A percentile compares a stretch with the other conserved stretches of the same genome.
Conservation (phyloP, 64 coral and sea anemone species). For the Montipora cactus region DNA sequence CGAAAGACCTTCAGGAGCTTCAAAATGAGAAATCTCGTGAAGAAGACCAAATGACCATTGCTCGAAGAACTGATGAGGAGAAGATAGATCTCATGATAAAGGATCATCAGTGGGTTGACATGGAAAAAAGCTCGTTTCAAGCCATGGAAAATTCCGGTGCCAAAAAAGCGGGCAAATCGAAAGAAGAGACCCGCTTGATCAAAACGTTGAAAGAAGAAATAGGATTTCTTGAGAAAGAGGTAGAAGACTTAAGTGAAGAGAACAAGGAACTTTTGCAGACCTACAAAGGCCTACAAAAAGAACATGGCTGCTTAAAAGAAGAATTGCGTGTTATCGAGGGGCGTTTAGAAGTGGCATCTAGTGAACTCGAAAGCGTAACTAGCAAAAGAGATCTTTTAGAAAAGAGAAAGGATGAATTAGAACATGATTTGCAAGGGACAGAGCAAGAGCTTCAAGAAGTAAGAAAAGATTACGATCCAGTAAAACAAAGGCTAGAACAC, state of each 20-base stretch:
- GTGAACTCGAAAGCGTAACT: background rate
- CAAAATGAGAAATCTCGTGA: background rate
- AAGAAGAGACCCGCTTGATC: background rate
- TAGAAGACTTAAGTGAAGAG: constrained; percentile 48
- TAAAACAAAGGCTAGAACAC: background rate
- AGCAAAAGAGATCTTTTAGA: constrained; percentile 11
- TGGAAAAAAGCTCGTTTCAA: background rate
- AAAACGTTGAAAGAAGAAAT: constrained; percentile 24
- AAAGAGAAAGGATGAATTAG: background rate
- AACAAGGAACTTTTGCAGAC: constrained; percentile 26
- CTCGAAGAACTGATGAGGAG: background rate
- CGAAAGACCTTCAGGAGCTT: constrained; percentile 8
- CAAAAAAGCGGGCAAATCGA: background rate
- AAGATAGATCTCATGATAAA: background rate
- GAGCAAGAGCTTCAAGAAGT: background rate
- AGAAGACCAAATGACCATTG: background rate
- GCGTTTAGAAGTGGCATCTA: background rate
- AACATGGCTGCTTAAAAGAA: background rate
- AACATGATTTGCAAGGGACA: background rate
- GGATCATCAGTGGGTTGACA: background rate
- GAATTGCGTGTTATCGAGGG: background rate
- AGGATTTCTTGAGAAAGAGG: constrained; percentile 40
- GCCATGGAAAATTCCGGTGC: background rate
- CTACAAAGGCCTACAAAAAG: constrained; percentile 19
- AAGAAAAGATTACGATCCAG: background rate